Base-by-base conservation (phyloP, 2,113 vertebrate species). In the Glaucidium brasilianum region DNA sequence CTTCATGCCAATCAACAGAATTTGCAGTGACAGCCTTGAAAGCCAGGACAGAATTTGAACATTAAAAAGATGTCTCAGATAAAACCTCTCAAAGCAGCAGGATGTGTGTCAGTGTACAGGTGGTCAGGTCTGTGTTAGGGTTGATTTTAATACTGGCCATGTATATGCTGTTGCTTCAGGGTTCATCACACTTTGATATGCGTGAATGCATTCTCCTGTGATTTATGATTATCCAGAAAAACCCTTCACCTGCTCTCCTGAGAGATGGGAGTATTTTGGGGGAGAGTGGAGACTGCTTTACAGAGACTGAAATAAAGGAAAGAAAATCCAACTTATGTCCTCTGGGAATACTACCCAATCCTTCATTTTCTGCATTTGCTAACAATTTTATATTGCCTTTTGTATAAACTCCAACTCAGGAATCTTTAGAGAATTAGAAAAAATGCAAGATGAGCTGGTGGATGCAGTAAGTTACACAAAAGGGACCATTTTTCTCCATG, bases 211-310 rank as follows among this genome's bases (percentile, higher is more conserved):
- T 92, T 95, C 91, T 71, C 72, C 68, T 67, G 67, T 58, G 91
- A 94, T 66, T 82, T 87, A 50, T 35, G 56, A 87, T 85, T 82
- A 95, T 45, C 58, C 58, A 83, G 83, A 92, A 94, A 90, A 93
- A 82, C 75, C 67, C 53, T 60, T 50, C 66, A 62, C 81, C 90
- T 88, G 73, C 27, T 96, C 90, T 49, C 81, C 52, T 73, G 53
- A 93, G 62, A 94, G 87, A 60, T 62, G 87, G 62, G 91, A 35
- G 2, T 23, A 18, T 68, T 72, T 53, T 56, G 34, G 22, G 26
- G 49, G n/a, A 92, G 52, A 88, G 39, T 72, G 62, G 66, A 72
- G 66, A 49, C 52, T 39, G 9, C 53, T 94, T 92, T 92, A 85
- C 25, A 81, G 35, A 92, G 79, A 64, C 69, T 27, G 26, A 80